Conservation (phyloP, 2,113 vertebrate species). For the Toxostoma redivivum region DNA sequence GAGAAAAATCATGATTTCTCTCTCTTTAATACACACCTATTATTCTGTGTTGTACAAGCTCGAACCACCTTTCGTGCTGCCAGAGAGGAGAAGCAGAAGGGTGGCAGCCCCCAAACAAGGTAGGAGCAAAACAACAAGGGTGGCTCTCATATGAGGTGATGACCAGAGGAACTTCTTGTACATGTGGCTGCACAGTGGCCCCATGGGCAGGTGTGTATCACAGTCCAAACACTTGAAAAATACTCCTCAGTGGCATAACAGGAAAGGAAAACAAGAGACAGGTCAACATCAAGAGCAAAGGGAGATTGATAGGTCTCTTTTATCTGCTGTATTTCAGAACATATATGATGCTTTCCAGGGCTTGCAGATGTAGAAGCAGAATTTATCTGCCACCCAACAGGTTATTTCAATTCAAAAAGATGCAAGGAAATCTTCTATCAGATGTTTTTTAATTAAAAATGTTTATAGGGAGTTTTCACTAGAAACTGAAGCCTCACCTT, state of each 20-base stretch:
- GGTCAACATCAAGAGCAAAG: not conserved
- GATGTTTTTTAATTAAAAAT: not conserved
- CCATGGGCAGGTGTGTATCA: not conserved
- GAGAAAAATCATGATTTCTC: not conserved
- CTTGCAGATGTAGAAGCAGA: not conserved
- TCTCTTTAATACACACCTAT: not conserved
- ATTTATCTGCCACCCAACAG: not conserved
- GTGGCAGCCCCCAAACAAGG: not conserved
- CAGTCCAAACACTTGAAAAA: not conserved
- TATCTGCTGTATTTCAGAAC: not conserved
- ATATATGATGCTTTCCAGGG: not conserved
- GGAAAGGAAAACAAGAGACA: not conserved
- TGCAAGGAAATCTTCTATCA: not conserved
- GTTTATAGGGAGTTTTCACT: not conserved
- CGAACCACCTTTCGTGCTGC: not conserved
- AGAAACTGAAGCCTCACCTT: not conserved
- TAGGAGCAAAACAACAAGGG: not conserved
- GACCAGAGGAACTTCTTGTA: not conserved
- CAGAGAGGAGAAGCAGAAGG: not conserved
- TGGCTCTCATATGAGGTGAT: not conserved
- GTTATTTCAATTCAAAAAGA: conserved; percentile 4
- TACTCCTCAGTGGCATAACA: not conserved
- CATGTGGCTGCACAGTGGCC: accelerated
- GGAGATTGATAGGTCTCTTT: not conserved
- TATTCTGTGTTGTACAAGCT: not conserved